Evolutionary conservation across 2,888 invertebrate species (phyloP), one percentile per base, ranked within the genome.

Genomic region (Gastracanthus pulcherrimus): DNA sequence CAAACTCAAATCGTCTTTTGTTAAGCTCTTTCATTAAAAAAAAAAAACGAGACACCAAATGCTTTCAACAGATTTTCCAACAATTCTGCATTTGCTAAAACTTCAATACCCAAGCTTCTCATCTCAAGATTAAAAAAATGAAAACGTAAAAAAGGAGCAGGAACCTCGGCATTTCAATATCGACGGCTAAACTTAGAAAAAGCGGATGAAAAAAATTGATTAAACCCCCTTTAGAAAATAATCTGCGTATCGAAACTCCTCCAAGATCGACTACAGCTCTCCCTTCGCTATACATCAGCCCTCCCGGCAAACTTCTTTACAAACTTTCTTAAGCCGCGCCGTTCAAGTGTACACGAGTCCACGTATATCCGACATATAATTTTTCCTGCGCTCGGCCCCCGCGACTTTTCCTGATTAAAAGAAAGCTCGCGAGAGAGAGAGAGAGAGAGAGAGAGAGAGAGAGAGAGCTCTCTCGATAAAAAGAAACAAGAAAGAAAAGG

Each of bases 161-260:
- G n/a, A n/a, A 34, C 13, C 7, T 58, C 34, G 13, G 16, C 34
- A n/a, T 34, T n/a, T 62, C 13, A 26, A 23, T 26, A 62, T 34
- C 62, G n/a, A 26, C 0, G 19, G 29, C 0, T 4, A 62, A 62
- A 62, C 34, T 62, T 62, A 2, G 41, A 3, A 16, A 34, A 26
- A 16, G 66, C 41, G 66, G 19, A 23, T 45, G 41, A 26, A 29
- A n/a, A n/a, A 45, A 64, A 64, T 64, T 64, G 64, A 38, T 64
- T 38, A 64, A 16, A 29, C 41, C 41, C n/a, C 41, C 41, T 66
- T 16, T 19, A 41, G 41, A 45, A 45, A 66, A 66, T 29, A 41
- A 66, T 41, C 16, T 41, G 45, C 66, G 13, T 41, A 41, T 66
- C 29, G 64, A 38, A 66, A 66, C 26, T 66, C 1, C 38, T 23